Percentiles rank a stretch among this genome's conserved stretches.
Evolutionary conservation across 2,888 invertebrate genomes (phyloP).

Genomic region (Flexamia atlantica): DNA sequence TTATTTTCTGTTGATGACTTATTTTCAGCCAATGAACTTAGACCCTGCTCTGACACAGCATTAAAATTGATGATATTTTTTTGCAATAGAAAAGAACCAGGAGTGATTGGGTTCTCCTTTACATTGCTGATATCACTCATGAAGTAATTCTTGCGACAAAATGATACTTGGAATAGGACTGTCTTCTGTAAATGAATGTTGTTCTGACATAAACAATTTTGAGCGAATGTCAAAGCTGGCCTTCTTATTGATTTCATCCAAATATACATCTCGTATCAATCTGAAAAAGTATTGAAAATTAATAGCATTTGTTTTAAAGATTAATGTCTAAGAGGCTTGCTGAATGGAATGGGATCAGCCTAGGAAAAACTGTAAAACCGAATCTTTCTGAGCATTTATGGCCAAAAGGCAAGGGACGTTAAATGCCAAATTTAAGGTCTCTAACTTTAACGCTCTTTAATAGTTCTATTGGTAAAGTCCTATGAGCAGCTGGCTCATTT

Average conservation of each 20-base stretch:
- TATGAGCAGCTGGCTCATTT: no score
- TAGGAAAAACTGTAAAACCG: no score
- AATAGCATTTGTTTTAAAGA: no score
- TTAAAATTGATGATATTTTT: not conserved
- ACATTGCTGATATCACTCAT: not conserved
- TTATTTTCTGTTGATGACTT: not conserved
- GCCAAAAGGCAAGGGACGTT: no score
- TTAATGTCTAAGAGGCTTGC: no score
- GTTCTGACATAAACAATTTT: slow-evolving; percentile 3
- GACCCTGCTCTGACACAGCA: not conserved
- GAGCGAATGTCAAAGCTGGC: not conserved
- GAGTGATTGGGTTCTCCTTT: not conserved
- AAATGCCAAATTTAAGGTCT: no score
- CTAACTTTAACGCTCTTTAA: no score
- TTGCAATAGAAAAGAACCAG: not conserved
- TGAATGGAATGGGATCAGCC: no score
- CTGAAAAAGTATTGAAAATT: not conserved
- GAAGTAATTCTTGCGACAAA: not conserved
- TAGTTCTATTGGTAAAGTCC: no score
- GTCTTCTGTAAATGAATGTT: not conserved
- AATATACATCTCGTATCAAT: slow-evolving; percentile 23
- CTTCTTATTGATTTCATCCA: not conserved
- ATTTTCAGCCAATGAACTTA: slow-evolving; percentile 15
- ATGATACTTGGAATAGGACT: not conserved
- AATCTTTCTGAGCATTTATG: no score